These are phyloP conservation scores for Chrysodeixis includens DNA, from an alignment of 2,888 invertebrate species.

Conservation along the genomic window DNA sequence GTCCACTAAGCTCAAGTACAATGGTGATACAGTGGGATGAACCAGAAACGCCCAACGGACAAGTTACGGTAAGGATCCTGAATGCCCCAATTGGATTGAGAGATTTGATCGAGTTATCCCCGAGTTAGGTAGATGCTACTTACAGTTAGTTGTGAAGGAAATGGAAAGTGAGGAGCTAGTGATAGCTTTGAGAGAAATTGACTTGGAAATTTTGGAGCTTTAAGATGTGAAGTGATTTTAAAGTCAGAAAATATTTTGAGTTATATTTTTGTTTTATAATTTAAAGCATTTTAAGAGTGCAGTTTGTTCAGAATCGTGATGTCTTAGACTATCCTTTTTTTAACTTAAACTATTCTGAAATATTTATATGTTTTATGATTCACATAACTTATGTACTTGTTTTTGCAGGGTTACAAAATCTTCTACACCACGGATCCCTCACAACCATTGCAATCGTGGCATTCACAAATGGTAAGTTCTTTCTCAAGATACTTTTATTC, in stretches of 20 bases:
- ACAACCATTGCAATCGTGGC: conserved; percentile 96
- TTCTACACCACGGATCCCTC: conserved; percentile 97
- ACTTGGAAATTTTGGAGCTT: not conserved
- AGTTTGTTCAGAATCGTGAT: too few species aligned
- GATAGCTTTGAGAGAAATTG: not conserved
- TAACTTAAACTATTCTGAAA: too few species aligned
- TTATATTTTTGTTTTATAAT: too few species aligned
- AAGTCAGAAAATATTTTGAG: not conserved
- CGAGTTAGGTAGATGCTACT: conserved; percentile 32
- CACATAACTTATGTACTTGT: too few species aligned
- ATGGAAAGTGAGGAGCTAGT: not conserved
- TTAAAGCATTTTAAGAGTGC: too few species aligned
- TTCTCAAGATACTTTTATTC: too few species aligned
- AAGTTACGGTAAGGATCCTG: conserved; percentile 94
- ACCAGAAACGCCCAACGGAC: conserved; percentile 98
- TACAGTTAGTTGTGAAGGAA: conserved; percentile 23
- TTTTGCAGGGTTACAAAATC: conserved; percentile 97
- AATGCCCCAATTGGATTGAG: conserved; percentile 47
- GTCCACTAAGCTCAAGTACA: conserved; percentile 97
- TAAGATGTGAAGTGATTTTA: not conserved
- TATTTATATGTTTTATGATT: too few species aligned
- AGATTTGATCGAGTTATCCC: conserved; percentile 52
- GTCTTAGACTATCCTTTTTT: too few species aligned
- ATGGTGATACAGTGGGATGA: conserved; percentile 99
- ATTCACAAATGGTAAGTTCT: conserved; percentile 93